Conservation (phyloP, 2,888 invertebrate species). For the Drosophila melanosoma region DNA sequence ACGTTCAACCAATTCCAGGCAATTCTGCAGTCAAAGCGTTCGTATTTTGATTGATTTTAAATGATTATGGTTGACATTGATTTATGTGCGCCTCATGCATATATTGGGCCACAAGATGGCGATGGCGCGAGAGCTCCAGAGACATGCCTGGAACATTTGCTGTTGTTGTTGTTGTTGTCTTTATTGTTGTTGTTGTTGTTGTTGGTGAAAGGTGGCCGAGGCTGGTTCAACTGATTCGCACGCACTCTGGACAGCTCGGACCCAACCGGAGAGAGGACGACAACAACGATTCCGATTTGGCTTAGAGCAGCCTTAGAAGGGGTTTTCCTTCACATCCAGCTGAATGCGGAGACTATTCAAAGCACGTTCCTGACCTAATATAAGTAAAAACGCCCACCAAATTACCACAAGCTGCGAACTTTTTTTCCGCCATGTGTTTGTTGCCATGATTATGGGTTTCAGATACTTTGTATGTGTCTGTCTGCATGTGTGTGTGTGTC, state of each 20-base stretch:
- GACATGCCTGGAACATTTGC: slow-evolving; percentile 30
- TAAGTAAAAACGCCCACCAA: slow-evolving; percentile 83
- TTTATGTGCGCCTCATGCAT: slow-evolving; percentile 83
- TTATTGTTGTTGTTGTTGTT: slow-evolving; percentile 5
- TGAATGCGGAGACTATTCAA: slow-evolving; percentile 69
- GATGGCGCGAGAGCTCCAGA: slow-evolving; percentile 44
- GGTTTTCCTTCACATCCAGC: slow-evolving; percentile 17
- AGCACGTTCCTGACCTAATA: slow-evolving; percentile 84
- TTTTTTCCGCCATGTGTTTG: slow-evolving; percentile 51
- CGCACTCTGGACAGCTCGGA: slow-evolving; percentile 56
- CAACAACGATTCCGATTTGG: slow-evolving; percentile 64
- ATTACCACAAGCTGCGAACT: slow-evolving; percentile 83
- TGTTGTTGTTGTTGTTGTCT: slow-evolving; percentile 16
- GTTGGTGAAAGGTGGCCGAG: slow-evolving; percentile 58
- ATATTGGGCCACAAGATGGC: slow-evolving; percentile 82
- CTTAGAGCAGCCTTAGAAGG: slow-evolving; percentile 72
- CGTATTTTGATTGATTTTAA: slow-evolving; percentile 85
- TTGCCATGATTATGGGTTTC: slow-evolving; percentile 69
- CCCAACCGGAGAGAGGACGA: slow-evolving; percentile 29
- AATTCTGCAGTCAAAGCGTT: slow-evolving; percentile 83
- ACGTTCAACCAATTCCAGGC: slow-evolving; percentile 82
- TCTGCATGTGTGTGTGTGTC: slow-evolving; percentile 1
- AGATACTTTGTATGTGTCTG: slow-evolving; percentile 20
- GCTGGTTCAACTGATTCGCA: slow-evolving; percentile 67
- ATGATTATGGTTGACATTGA: slow-evolving; percentile 85